These are phyloP conservation scores for Astyanax mexicanus DNA, from an alignment of 2,797 vertebrate genomes.

Conservation along the genomic window DNA sequence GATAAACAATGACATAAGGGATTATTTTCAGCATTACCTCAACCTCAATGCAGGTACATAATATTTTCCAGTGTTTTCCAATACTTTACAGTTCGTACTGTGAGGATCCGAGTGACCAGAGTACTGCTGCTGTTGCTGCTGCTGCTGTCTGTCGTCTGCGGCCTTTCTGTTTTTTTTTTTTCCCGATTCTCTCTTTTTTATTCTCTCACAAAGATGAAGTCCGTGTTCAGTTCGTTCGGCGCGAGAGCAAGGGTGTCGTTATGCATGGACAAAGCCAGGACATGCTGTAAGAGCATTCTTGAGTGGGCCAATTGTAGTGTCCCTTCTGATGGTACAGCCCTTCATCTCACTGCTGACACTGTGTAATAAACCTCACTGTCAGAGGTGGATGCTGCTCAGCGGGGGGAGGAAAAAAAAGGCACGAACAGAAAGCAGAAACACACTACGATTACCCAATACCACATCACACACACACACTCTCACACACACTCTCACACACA, in stretches of 20 bases:
- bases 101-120: not conserved
- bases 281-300: slow-evolving; percentile 9
- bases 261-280: slow-evolving; percentile 11
- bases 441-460: slow-evolving; percentile 51
- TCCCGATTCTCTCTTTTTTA: slow-evolving; percentile 5
- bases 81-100: not conserved
- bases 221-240: slow-evolving; percentile 6
- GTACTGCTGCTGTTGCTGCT: too few relatives aligned
- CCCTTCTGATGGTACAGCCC: slow-evolving; percentile 35
- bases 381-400: slow-evolving; percentile 31
- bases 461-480: slow-evolving; percentile 35
- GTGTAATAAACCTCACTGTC: slow-evolving; percentile 30
- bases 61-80: too few relatives aligned
- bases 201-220: not conserved
- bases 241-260: not conserved
- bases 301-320: not conserved
- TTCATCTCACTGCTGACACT: slow-evolving; percentile 13
- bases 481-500: slow-evolving; percentile 22
- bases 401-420: slow-evolving; percentile 24
- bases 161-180: not conserved
- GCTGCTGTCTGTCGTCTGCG: too few relatives aligned
- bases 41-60: slow-evolving; percentile 12
- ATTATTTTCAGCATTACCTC: slow-evolving; percentile 12
- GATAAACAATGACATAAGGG: slow-evolving; percentile 21
- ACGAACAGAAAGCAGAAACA: slow-evolving; percentile 52